phyloP scores from a whole-genome alignment of 2,113 vertebrate species.

The Ctenomys sociabilis region DNA sequence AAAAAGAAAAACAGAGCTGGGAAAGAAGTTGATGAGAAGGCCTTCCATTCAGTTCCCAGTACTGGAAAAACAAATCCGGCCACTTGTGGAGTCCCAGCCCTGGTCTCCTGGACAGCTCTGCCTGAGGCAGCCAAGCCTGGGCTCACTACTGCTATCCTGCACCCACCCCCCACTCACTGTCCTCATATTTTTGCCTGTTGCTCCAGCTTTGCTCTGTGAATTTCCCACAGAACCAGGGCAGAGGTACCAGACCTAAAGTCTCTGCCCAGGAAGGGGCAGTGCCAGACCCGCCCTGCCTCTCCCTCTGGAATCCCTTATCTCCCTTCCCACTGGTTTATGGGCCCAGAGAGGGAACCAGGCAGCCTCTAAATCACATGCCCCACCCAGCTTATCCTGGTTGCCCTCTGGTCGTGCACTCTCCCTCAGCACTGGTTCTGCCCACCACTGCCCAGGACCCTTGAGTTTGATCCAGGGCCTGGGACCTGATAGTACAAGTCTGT shows the following conservation, averaged over 20 bases:
- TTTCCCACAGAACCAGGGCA: slow-evolving; percentile 60
- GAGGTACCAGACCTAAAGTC: neutral
- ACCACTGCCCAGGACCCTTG: neutral
- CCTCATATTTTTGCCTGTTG: neutral
- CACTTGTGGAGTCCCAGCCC: neutral
- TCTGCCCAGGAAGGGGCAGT: neutral
- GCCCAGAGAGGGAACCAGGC: slow-evolving; percentile 49
- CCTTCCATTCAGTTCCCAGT: neutral
- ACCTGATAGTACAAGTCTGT: neutral
- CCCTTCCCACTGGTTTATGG: slow-evolving; percentile 58
- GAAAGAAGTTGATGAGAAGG: neutral
- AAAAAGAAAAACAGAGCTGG: neutral
- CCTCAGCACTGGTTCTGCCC: neutral
- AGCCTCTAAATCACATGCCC: slow-evolving; percentile 58
- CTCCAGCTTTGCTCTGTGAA: slow-evolving; percentile 19
- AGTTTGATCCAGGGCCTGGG: neutral
- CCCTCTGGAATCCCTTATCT: slow-evolving; percentile 8
- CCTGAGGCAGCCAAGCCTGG: neutral
- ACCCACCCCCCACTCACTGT: neutral
- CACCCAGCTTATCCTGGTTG: neutral
- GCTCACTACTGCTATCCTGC: neutral
- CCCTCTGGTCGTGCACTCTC: neutral
- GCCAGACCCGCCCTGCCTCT: neutral
- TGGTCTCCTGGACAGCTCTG: neutral
- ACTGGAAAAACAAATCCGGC: too few species aligned